Conservation (phyloP, 2,888 invertebrate genomes). For the Aspidapion aeneum region DNA sequence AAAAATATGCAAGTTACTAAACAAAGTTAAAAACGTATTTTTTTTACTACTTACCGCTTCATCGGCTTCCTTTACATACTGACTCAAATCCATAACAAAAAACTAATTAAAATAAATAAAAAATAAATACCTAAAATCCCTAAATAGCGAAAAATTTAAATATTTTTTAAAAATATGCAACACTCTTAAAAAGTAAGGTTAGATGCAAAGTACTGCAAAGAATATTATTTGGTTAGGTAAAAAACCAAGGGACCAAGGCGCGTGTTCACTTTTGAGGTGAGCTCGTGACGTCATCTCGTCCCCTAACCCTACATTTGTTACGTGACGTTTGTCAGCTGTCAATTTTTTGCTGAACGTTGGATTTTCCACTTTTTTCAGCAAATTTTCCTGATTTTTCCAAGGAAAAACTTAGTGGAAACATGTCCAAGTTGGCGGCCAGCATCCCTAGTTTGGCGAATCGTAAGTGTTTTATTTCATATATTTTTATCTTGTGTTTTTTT, state of each 20-base stretch:
- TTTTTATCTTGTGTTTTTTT: slow-evolving; percentile 3
- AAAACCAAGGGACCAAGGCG: too few species aligned
- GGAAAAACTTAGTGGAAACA: slow-evolving; percentile 18
- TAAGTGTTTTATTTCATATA: slow-evolving; percentile 27
- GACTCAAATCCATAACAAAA: slow-evolving; percentile 29
- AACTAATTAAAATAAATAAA: slow-evolving; percentile 10
- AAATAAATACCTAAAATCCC: too few species aligned
- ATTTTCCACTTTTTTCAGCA: background rate
- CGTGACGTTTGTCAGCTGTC: background rate
- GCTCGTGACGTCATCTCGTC: too few species aligned
- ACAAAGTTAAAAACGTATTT: too few species aligned
- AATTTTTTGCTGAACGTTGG: background rate
- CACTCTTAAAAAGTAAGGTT: too few species aligned
- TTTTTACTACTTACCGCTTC: slow-evolving; percentile 26
- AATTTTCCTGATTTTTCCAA: background rate
- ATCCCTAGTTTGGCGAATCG: slow-evolving; percentile 31
- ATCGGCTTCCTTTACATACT: slow-evolving; percentile 27
- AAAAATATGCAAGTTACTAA: too few species aligned
- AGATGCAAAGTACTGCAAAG: too few species aligned
- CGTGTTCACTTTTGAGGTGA: too few species aligned
- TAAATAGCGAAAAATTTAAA: too few species aligned
- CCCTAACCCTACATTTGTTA: too few species aligned
- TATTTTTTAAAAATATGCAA: too few species aligned
- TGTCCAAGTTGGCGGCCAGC: slow-evolving; percentile 34
- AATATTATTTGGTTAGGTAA: too few species aligned